Evolutionary conservation across 2,888 invertebrate genomes (phyloP).

Genomic region (Plebejus melissa): DNA sequence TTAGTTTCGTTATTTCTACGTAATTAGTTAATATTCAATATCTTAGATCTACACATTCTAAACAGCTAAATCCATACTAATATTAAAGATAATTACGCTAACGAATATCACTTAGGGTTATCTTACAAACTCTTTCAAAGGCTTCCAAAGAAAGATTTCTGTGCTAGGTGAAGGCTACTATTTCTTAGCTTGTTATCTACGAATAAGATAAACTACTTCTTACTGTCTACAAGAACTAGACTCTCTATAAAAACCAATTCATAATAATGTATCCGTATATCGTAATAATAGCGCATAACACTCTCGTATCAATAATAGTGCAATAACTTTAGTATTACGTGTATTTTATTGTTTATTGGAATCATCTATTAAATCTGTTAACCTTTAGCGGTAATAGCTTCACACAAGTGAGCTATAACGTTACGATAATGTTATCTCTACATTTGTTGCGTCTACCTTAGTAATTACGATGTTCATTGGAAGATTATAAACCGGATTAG

Average conservation of each 20-base stretch:
- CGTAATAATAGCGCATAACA: neutral
- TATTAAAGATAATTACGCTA: too few species aligned
- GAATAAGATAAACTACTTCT: too few species aligned
- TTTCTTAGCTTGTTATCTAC: neutral
- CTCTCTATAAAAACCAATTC: neutral
- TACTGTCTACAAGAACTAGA: neutral
- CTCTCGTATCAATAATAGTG: neutral
- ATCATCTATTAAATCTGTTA: neutral
- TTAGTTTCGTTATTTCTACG: too few species aligned
- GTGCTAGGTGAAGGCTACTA: neutral
- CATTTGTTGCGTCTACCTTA: neutral
- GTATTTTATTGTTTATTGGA: neutral
- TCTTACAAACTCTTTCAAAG: too few species aligned
- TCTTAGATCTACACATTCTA: too few species aligned
- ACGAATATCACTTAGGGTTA: too few species aligned
- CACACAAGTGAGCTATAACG: neutral
- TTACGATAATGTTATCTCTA: neutral
- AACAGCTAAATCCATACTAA: too few species aligned
- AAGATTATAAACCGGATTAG: neutral
- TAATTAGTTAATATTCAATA: too few species aligned
- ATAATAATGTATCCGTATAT: neutral
- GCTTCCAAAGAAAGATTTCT: neutral
- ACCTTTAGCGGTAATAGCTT: neutral
- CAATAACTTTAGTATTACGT: neutral
- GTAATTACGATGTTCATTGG: slow-evolving; percentile 1